Conservation (phyloP, 2,888 invertebrate species). For the Hoplodrina ambigua region DNA sequence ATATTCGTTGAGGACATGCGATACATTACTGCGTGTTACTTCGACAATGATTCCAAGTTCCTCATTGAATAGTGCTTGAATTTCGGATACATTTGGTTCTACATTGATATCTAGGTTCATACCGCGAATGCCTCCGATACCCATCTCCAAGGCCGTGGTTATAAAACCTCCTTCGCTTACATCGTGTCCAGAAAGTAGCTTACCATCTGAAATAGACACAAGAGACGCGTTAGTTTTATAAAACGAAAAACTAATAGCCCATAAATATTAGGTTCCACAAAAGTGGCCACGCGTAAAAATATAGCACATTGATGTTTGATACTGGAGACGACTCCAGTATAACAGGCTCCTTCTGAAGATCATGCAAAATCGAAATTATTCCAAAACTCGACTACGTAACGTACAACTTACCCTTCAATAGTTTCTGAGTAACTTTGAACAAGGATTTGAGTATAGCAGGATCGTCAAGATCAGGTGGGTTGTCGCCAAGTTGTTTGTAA, state of each 20-base stretch:
- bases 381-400: not conserved
- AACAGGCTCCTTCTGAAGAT: too few relatives aligned
- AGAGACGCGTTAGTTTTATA: not conserved
- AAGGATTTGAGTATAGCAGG: constrained; percentile 92
- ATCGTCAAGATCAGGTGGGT: constrained; percentile 95
- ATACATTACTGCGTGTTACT: constrained; percentile 89
- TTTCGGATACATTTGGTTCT: constrained; percentile 84
- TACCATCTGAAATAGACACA: constrained; percentile 87
- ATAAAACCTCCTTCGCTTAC: constrained; percentile 99
- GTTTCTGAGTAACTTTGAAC: constrained; percentile 95
- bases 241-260: not conserved
- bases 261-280: not conserved
- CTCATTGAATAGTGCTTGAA: constrained; percentile 95
- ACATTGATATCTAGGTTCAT: constrained; percentile 91
- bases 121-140: constrained; percentile 97
- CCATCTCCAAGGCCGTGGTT: constrained; percentile 98
- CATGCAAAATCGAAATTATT: too few relatives aligned
- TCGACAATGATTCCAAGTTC: constrained; percentile 97
- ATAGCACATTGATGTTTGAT: too few relatives aligned
- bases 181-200: constrained; percentile 97
- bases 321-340: too few relatives aligned
- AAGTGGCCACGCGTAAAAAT: too few relatives aligned
- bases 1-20: constrained; percentile 91
- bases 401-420: constrained; percentile 92
- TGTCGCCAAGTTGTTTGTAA: constrained; percentile 95